Percentiles rank a stretch among this genome's conserved stretches.
phyloP scores from a whole-genome alignment of 2,797 vertebrate genomes.

The Anolis apletophallus region DNA sequence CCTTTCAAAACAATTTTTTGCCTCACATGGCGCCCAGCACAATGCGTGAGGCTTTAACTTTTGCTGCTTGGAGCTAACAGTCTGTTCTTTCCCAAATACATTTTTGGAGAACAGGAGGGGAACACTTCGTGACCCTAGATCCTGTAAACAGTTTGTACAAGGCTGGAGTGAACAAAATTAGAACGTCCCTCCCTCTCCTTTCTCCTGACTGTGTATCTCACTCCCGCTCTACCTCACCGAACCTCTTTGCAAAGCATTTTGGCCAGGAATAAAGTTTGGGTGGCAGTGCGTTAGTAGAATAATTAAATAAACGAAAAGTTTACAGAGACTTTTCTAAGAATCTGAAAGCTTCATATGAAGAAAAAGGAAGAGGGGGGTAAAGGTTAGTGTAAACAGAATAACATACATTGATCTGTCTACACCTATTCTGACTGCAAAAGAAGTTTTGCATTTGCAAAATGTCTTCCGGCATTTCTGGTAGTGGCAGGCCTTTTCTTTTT shows the following conservation, averaged over 20 bases:
- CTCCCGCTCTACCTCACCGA: neutral
- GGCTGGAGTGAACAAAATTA: conserved; percentile 17
- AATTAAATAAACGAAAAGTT: conserved; percentile 24
- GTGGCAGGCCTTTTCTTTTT: neutral
- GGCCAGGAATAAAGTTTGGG: conserved; percentile 6
- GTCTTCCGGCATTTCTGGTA: neutral
- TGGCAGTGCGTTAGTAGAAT: neutral
- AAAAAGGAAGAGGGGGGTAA: neutral
- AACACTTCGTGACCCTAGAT: conserved; percentile 30
- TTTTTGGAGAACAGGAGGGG: conserved; percentile 40
- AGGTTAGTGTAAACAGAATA: neutral
- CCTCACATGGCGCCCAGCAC: neutral
- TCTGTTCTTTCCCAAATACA: conserved; percentile 35
- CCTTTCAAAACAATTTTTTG: conserved; percentile 29
- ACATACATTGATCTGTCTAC: neutral
- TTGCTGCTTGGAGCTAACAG: conserved; percentile 31
- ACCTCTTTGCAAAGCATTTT: conserved; percentile 1
- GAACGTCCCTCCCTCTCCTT: neutral
- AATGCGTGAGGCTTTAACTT: conserved; percentile 9
- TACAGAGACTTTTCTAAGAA: neutral
- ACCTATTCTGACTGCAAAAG: neutral
- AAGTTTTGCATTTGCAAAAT: neutral
- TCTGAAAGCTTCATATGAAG: neutral
- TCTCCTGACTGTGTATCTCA: neutral
- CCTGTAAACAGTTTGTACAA: conserved; percentile 24